phyloP scores from a whole-genome alignment of 2,797 vertebrate species.

The Sphaeramia orbicularis region DNA sequence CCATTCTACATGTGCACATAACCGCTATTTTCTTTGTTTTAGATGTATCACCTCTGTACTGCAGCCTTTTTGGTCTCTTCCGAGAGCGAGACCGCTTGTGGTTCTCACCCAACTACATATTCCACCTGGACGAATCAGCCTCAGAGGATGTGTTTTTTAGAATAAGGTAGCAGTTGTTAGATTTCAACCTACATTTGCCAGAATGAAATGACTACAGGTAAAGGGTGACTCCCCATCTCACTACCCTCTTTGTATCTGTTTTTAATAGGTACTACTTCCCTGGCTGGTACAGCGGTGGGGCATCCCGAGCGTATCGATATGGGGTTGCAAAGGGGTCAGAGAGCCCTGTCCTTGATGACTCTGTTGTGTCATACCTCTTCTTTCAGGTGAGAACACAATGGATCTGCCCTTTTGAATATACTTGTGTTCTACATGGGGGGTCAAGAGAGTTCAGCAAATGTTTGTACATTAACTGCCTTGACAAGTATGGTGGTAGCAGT shows the following conservation, averaged over 20 bases:
- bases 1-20: not conserved
- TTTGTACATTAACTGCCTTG: constrained; percentile 7
- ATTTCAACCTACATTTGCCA: not conserved
- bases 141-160: constrained; percentile 88
- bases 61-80: constrained; percentile 92
- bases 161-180: constrained; percentile 82
- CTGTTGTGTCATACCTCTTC: constrained; percentile 94
- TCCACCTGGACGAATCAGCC: constrained; percentile 88
- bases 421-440: not conserved
- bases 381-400: constrained; percentile 86
- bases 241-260: not conserved
- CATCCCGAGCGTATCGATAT: constrained; percentile 88
- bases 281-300: constrained; percentile 91
- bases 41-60: constrained; percentile 94
- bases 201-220: not conserved
- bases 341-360: constrained; percentile 92
- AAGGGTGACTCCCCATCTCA: not conserved
- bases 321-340: constrained; percentile 89
- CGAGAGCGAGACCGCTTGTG: constrained; percentile 88
- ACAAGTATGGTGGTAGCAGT: constrained; percentile 1
- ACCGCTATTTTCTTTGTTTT: constrained; percentile 35
- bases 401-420: not conserved
- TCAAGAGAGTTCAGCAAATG: not conserved
- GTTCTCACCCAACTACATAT: constrained; percentile 94
- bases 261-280: constrained; percentile 92